A percentile compares a stretch with the other conserved stretches of the same genome.
phyloP scores from a whole-genome alignment of 2,113 vertebrate genomes.

The Axis porcinus region DNA sequence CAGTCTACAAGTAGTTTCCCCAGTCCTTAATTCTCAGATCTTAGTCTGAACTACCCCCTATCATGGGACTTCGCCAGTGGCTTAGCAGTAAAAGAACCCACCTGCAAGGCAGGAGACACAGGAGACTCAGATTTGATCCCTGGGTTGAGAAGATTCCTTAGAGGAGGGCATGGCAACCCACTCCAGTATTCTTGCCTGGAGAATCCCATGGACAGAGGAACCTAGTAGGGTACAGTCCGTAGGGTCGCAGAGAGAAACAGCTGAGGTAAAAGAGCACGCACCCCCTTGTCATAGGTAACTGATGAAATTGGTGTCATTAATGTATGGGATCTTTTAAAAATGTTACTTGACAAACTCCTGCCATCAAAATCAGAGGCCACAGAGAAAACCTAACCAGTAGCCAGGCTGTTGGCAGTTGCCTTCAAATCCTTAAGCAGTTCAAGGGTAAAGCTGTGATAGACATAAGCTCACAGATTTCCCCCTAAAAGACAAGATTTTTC shows the following conservation, averaged over 20 bases:
- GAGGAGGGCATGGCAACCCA: neutral
- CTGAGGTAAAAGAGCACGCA: neutral
- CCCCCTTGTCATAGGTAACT: neutral
- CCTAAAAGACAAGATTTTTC: neutral
- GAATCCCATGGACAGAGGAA: neutral
- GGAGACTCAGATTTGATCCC: neutral
- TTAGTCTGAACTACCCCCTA: neutral
- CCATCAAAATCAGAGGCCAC: neutral
- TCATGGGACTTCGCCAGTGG: neutral
- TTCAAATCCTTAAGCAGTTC: neutral
- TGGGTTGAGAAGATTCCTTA: neutral
- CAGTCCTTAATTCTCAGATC: neutral
- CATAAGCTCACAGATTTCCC: neutral
- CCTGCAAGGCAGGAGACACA: neutral
- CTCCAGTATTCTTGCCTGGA: neutral
- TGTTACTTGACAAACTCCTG: neutral
- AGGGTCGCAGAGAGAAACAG: neutral
- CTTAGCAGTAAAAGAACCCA: neutral
- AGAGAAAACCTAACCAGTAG: neutral
- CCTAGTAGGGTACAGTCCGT: neutral
- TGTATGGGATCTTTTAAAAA: neutral
- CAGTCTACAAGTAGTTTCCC: neutral
- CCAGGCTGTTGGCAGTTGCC: neutral
- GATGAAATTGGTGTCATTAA: neutral
- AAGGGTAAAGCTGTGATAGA: neutral